Conservation (phyloP, 2,888 invertebrate genomes). For the Cancer borealis region DNA sequence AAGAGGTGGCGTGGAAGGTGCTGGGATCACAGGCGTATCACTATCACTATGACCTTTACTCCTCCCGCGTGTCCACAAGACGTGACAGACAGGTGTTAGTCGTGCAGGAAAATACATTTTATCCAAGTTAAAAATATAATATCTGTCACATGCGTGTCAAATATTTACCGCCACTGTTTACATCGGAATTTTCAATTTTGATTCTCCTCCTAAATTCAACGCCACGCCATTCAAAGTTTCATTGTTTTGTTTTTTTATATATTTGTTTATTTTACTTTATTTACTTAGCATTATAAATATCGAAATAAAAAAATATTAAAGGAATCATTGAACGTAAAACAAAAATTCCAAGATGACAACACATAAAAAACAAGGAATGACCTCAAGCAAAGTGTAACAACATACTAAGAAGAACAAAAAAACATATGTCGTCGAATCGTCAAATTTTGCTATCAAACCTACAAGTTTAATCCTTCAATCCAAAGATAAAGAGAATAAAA, state of each 20-base stretch:
- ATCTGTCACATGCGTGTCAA: constrained; percentile 3
- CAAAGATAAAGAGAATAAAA: neutral
- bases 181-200: constrained; percentile 1
- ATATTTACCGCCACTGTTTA: constrained; percentile 20
- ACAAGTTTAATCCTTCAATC: neutral
- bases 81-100: constrained; percentile 20
- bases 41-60: neutral
- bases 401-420: neutral
- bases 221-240: neutral
- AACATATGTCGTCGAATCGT: neutral
- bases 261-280: neutral
- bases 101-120: neutral
- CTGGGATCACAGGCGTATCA: neutral
- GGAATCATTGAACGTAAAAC: neutral
- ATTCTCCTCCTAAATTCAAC: neutral
- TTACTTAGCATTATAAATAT: too few species aligned
- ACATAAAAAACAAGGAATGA: neutral
- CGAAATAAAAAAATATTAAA: neutral
- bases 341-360: neutral
- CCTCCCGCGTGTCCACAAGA: neutral
- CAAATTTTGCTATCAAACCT: neutral
- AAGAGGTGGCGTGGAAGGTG: neutral
- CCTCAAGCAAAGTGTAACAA: neutral
- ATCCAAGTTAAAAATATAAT: constrained; percentile 1
- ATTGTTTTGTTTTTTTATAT: neutral